phyloP scores from a whole-genome alignment of 2,113 vertebrate genomes.

The Amphiprion ocellaris region DNA sequence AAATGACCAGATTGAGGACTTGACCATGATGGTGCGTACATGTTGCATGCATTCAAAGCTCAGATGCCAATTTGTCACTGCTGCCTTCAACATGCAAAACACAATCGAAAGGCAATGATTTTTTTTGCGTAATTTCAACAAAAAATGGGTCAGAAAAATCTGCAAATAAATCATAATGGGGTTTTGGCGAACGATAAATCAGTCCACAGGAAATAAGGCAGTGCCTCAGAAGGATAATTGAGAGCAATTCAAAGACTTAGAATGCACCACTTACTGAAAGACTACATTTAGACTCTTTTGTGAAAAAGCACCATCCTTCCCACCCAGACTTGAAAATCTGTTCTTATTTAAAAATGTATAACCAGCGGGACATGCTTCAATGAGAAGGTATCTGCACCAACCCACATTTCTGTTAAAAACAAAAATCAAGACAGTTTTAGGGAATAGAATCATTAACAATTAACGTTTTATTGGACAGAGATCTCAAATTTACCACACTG shows the following conservation, averaged over 20 bases:
- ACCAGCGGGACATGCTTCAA: constrained; percentile 1
- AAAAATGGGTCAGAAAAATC: constrained; percentile 38
- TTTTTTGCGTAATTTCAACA: constrained; percentile 15
- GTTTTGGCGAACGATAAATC: constrained; percentile 47
- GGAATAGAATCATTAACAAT: constrained; percentile 32
- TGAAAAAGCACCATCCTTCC: constrained; percentile 30
- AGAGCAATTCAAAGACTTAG: constrained; percentile 39
- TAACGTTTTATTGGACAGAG: constrained; percentile 16
- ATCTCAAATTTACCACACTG: neutral
- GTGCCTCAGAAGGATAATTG: constrained; percentile 35
- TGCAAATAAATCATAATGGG: constrained; percentile 24
- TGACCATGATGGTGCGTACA: constrained; percentile 4
- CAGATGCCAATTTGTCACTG: constrained; percentile 1
- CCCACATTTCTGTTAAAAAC: constrained; percentile 21
- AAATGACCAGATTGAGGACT: constrained; percentile 47
- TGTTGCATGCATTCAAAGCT: constrained; percentile 3
- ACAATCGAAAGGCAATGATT: constrained; percentile 11
- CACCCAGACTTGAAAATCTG: constrained; percentile 38
- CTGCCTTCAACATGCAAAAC: constrained; percentile 12
- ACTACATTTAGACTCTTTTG: constrained; percentile 22
- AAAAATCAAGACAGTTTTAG: constrained; percentile 23
- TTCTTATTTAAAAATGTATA: constrained; percentile 48
- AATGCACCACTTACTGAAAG: constrained; percentile 37
- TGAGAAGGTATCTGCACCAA: constrained; percentile 18
- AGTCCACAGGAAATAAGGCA: constrained; percentile 26